phyloP scores from a whole-genome alignment of 1,140 invertebrate species.

The Nebria ingens region DNA sequence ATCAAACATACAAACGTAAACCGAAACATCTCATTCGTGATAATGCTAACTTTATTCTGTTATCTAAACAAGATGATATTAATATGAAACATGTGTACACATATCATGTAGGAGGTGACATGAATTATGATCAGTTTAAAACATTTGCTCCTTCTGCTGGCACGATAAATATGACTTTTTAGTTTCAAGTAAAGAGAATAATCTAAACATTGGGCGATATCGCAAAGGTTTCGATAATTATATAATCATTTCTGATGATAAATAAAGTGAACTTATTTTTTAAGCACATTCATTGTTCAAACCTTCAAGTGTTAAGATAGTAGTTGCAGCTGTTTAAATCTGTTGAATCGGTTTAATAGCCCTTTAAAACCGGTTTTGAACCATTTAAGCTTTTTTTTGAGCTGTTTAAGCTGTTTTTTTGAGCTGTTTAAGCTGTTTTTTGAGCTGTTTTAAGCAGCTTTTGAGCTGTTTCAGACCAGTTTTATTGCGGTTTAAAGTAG shows the following conservation, averaged over 20 bases:
- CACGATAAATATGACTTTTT: slow-evolving; percentile 21
- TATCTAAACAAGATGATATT: slow-evolving; percentile 31
- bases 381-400: too few species aligned
- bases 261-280: too few species aligned
- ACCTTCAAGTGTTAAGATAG: too few species aligned
- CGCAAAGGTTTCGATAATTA: slow-evolving; percentile 23
- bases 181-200: slow-evolving; percentile 23
- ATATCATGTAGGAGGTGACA: slow-evolving; percentile 29
- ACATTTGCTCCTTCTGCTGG: slow-evolving; percentile 25
- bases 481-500: too few species aligned
- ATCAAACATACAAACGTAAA: slow-evolving; percentile 29
- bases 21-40: slow-evolving; percentile 32
- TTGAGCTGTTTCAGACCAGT: too few species aligned
- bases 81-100: slow-evolving; percentile 32
- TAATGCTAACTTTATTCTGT: slow-evolving; percentile 29
- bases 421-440: too few species aligned
- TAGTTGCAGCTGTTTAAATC: too few species aligned
- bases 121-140: slow-evolving; percentile 26
- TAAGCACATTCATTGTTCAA: too few species aligned
- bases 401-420: too few species aligned
- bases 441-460: too few species aligned
- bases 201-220: slow-evolving; percentile 21
- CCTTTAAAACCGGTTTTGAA: too few species aligned
- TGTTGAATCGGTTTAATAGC: too few species aligned
- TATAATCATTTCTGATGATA: slow-evolving; percentile 15